Percentiles rank a stretch among this genome's conserved stretches.
Evolutionary conservation across 2,888 invertebrate species (phyloP).

Genomic region (Caenorhabditis uteleia): DNA sequence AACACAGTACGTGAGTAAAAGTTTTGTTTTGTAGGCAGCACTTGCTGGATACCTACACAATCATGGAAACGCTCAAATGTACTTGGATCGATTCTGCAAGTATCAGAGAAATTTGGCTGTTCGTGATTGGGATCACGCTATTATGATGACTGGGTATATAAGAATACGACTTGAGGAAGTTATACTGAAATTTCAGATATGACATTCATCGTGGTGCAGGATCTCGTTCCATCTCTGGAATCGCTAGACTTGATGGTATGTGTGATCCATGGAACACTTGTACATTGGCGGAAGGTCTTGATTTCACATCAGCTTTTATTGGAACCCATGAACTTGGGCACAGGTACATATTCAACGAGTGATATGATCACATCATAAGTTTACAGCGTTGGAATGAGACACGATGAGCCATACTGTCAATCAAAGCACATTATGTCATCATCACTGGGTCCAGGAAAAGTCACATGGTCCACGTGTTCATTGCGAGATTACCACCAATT

Average conservation of each 20-base stretch:
- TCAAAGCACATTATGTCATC: conserved; percentile 68
- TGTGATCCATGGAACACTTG: conserved; percentile 69
- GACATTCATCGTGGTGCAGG: conserved; percentile 68
- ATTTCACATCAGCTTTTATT: conserved; percentile 69
- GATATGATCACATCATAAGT: neutral
- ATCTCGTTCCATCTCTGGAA: conserved; percentile 68
- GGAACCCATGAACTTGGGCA: conserved; percentile 69
- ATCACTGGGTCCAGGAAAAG: conserved; percentile 69
- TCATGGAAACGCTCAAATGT: conserved; percentile 68
- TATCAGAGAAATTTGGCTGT: conserved; percentile 65
- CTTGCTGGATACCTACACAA: conserved; percentile 66
- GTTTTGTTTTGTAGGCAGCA: conserved; percentile 49
- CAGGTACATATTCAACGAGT: conserved; percentile 44
- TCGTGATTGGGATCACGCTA: conserved; percentile 69
- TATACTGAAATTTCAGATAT: conserved; percentile 43
- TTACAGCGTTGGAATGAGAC: conserved; percentile 68
- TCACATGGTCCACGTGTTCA: conserved; percentile 69
- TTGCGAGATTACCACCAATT: conserved; percentile 68
- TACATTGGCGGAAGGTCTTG: conserved; percentile 68
- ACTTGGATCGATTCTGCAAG: conserved; percentile 67
- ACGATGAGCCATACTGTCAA: conserved; percentile 69
- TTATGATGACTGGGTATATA: conserved; percentile 69
- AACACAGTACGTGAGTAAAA: neutral
- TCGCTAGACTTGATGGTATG: conserved; percentile 69
- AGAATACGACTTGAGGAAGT: no score